A percentile compares a stretch with the other conserved stretches of the same genome.
Evolutionary conservation across 35 echinoderm and acorn worm species (phyloP).

Genomic region (Acanthaster planci): DNA sequence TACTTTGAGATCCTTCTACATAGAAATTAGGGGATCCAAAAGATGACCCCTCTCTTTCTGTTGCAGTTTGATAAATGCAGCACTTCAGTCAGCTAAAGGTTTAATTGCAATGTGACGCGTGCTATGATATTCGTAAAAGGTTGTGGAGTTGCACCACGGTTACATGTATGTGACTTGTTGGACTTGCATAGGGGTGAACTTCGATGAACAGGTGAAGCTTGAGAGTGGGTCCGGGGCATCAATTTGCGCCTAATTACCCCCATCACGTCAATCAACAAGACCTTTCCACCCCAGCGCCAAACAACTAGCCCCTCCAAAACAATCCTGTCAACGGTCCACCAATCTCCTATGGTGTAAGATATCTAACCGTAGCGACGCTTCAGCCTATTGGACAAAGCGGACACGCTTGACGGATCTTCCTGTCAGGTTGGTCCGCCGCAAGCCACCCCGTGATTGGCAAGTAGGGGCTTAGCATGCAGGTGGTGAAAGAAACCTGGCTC

Average conservation of each 20-base stretch:
- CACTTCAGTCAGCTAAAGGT: too few species aligned
- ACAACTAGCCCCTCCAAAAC: background rate
- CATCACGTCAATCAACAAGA: background rate
- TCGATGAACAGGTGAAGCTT: too few species aligned
- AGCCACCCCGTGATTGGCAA: background rate
- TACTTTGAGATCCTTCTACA: too few species aligned
- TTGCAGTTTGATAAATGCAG: too few species aligned
- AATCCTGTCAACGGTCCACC: background rate
- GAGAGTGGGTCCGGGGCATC: background rate
- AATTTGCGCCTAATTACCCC: constrained; percentile 18
- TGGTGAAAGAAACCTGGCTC: background rate
- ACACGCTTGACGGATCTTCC: background rate
- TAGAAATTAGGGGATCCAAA: too few species aligned
- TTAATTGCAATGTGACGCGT: too few species aligned
- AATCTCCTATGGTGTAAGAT: background rate
- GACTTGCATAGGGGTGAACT: too few species aligned
- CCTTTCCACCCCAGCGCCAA: background rate
- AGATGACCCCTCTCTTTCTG: too few species aligned
- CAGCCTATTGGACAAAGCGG: background rate
- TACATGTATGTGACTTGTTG: too few species aligned
- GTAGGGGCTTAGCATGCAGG: background rate
- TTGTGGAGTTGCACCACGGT: too few species aligned
- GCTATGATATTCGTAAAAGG: too few species aligned
- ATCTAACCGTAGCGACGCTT: background rate
- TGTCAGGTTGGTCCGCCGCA: background rate